Evolutionary conservation across 1,140 invertebrate genomes (phyloP).

Genomic region (Drosophila busckii): DNA sequence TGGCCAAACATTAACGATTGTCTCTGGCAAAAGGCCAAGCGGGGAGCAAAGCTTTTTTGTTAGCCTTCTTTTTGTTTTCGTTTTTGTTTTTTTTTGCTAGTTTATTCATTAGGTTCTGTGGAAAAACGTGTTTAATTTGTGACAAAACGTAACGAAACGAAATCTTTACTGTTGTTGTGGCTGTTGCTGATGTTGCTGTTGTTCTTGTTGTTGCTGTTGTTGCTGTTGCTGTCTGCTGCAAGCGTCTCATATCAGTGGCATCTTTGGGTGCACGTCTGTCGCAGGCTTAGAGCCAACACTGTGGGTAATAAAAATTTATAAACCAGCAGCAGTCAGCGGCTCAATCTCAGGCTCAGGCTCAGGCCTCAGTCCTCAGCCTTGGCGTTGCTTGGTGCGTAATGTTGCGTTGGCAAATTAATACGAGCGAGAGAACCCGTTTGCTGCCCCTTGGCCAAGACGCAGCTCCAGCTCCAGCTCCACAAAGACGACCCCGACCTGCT

Average conservation of each 20-base stretch:
- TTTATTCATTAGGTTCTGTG: constrained; percentile 78
- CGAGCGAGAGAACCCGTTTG: constrained; percentile 25
- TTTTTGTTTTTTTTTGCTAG: too few species aligned
- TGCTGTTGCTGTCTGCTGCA: background rate
- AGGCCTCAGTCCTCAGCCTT: too few species aligned
- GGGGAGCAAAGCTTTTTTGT: too few species aligned
- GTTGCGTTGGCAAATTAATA: constrained; percentile 52
- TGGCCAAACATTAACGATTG: too few species aligned
- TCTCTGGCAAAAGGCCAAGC: too few species aligned
- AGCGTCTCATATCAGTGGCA: constrained; percentile 32
- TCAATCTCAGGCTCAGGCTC: background rate
- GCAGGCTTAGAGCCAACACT: constrained; percentile 2
- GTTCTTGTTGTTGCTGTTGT: background rate
- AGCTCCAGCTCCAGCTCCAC: background rate
- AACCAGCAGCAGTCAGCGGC: constrained; percentile 11
- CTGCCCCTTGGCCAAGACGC: background rate
- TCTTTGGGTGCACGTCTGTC: constrained; percentile 11
- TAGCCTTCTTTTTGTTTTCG: too few species aligned
- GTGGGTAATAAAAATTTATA: constrained; percentile 56
- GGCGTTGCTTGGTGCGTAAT: constrained; percentile 39
- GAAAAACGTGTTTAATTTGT: constrained; percentile 79
- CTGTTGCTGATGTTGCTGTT: background rate
- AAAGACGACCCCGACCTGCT: background rate
- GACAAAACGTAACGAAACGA: constrained; percentile 68
- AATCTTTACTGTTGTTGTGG: constrained; percentile 34